These are phyloP conservation scores for Symphodus melops DNA, from an alignment of 2,113 vertebrate genomes.

Conservation along the genomic window DNA sequence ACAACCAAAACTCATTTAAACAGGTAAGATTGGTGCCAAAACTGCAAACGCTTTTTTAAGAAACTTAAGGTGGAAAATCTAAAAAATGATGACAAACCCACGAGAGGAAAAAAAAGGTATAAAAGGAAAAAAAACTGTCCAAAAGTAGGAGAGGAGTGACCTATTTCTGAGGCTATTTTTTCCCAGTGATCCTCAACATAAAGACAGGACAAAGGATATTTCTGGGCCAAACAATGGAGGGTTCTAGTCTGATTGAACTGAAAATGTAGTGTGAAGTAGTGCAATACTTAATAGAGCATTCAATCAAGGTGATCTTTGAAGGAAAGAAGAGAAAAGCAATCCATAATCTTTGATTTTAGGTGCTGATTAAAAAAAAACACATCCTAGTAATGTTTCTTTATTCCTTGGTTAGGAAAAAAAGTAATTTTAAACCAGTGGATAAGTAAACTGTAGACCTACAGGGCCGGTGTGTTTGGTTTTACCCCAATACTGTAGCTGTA, in stretches of 20 bases:
- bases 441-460: neutral
- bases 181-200: slow-evolving; percentile 14
- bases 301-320: too few relatives aligned
- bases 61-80: too few relatives aligned
- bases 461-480: neutral
- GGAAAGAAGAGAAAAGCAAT: too few relatives aligned
- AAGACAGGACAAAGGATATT: slow-evolving; percentile 13
- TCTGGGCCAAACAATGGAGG: slow-evolving; percentile 7
- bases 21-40: too few relatives aligned
- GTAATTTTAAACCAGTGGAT: neutral
- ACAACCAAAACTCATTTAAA: too few relatives aligned
- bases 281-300: too few relatives aligned
- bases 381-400: neutral
- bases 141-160: neutral
- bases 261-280: too few relatives aligned
- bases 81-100: too few relatives aligned
- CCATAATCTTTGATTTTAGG: too few relatives aligned
- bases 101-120: neutral
- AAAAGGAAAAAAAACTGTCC: neutral
- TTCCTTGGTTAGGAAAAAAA: neutral
- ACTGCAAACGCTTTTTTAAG: too few relatives aligned
- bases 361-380: too few relatives aligned
- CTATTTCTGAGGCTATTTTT: slow-evolving; percentile 25
- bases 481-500: slow-evolving; percentile 16
- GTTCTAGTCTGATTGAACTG: neutral